Base-by-base conservation (phyloP, 2,113 vertebrate genomes). In the Crocuta crocuta region DNA sequence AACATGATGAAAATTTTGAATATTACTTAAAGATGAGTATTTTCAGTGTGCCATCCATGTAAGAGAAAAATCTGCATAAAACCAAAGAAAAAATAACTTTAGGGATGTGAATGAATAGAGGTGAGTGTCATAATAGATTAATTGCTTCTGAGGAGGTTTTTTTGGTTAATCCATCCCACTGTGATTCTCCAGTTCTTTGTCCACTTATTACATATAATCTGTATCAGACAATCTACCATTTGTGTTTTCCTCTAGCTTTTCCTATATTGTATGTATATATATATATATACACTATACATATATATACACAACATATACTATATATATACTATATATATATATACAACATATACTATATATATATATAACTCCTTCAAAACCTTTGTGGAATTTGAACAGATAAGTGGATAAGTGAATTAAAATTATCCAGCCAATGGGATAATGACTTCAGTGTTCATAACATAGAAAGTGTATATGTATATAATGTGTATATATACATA, bases 31-130 rank as follows among this genome's bases (percentile, higher is more conserved):
- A 4, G 17, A 61, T 61, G 2, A 84, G 12, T 21, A 23, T 96
- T 89, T 48, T 10, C 24, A 81, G 94, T 79, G 45, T 48, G 12
- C 26, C 45, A 82, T 89, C 24, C 71, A 31, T 81, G 21, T 93
- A 70, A 96, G 24, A 68, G 39, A 1, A 50, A 50, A 95, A 24
- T 97, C 89, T 79, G 39, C n/a, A 91, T 70, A 91, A 96, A 97
- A 63, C 11, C 33, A 66, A 94, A 89, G n/a, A 15, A 68, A 94
- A 93, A 91, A 48, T 28, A 91, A 73, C 23, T 66, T 66, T 68
- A 90, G 17, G 48, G 53, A 21, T 16, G 33, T 80, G 21, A 94
- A 24, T 31, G 11, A 96, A 93, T 35, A 79, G 6, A 90, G 35
- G 0, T 76, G 58, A 39, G 15, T 55, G 48, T 73, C 83, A 68